These are phyloP conservation scores for Trisateles emortualis DNA, from an alignment of 2,888 invertebrate species.

Conservation along the genomic window DNA sequence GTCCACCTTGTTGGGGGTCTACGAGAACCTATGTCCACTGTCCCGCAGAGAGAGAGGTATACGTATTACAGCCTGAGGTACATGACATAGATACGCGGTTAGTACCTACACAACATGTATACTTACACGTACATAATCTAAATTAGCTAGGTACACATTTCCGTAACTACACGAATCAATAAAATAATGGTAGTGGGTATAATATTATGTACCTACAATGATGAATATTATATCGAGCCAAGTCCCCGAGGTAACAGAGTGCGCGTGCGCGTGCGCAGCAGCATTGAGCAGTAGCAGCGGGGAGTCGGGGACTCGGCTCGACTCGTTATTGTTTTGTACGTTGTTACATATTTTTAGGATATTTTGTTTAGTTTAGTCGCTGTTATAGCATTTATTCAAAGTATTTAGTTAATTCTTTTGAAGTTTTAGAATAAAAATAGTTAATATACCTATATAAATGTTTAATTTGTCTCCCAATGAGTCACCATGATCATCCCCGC, in stretches of 20 bases:
- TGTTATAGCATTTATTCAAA: conserved; percentile 28
- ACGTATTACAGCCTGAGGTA: too few species aligned
- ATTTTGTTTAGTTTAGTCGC: conserved; percentile 35
- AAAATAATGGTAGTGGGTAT: neutral
- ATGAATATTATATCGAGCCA: neutral
- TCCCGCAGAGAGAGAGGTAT: too few species aligned
- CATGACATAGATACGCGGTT: too few species aligned
- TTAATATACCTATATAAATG: conserved; percentile 1
- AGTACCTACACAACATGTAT: too few species aligned
- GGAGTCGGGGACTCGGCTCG: neutral
- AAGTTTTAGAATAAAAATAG: conserved; percentile 37
- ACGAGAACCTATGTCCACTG: too few species aligned
- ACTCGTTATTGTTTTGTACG: conserved; percentile 39
- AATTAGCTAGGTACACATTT: neutral
- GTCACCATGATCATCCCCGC: neutral
- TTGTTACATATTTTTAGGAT: conserved; percentile 48
- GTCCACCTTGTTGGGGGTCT: too few species aligned
- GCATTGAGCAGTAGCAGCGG: neutral
- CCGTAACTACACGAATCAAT: neutral
- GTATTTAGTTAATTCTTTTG: conserved; percentile 23
- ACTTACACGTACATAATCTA: neutral
- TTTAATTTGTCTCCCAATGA: too few species aligned
- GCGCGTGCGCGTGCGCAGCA: neutral
- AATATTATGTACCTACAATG: neutral
- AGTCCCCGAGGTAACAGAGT: neutral